Evolutionary conservation across 2,888 invertebrate genomes (phyloP).

Genomic region (Mythimna pallens): DNA sequence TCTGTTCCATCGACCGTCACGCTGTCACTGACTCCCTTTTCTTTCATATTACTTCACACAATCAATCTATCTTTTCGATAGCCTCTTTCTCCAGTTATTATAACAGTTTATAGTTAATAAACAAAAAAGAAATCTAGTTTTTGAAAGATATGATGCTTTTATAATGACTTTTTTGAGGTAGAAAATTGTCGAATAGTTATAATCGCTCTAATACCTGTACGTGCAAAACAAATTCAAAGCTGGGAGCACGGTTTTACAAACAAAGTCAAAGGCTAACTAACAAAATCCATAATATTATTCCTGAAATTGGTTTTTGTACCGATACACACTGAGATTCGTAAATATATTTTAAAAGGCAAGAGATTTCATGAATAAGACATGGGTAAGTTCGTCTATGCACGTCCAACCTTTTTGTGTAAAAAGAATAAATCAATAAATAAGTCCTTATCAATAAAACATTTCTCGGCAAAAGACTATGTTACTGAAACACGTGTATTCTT

Average conservation of each 20-base stretch:
- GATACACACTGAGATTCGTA: not conserved
- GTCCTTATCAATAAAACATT: slow-evolving; percentile 37
- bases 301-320: not conserved
- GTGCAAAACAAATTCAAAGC: not conserved
- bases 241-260: not conserved
- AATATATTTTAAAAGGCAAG: not conserved
- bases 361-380: slow-evolving; percentile 52
- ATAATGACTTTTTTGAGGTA: too few species aligned
- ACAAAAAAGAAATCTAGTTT: too few species aligned
- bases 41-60: too few species aligned
- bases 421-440: slow-evolving; percentile 42
- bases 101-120: too few species aligned
- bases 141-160: too few species aligned
- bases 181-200: too few species aligned
- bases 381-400: not conserved
- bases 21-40: too few species aligned
- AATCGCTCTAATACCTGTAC: not conserved
- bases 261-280: not conserved
- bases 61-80: too few species aligned
- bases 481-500: slow-evolving; percentile 8
- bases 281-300: not conserved
- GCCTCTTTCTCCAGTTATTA: too few species aligned
- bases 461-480: not conserved
- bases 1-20: too few species aligned
- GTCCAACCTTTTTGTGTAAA: slow-evolving; percentile 23